phyloP scores from a whole-genome alignment of 92 coral and sea anemone genomes.

The Pocillopora meandrina region DNA sequence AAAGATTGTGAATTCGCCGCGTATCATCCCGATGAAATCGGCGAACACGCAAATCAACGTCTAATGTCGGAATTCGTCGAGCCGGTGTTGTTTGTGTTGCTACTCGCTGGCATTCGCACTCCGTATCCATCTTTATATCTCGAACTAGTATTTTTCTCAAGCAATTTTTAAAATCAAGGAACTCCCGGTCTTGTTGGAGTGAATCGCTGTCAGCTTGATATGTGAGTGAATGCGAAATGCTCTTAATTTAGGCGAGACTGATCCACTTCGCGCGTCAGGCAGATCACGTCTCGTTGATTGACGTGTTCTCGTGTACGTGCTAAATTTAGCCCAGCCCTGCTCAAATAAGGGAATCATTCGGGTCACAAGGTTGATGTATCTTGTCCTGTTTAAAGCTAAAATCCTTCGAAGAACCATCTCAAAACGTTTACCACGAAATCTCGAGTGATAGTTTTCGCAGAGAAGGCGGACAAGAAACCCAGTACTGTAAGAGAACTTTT shows the following conservation, averaged over 20 bases:
- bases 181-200: not conserved
- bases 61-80: constrained; percentile 30
- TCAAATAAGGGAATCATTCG: constrained; percentile 21
- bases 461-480: no score
- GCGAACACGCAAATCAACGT: constrained; percentile 40
- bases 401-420: not conserved
- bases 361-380: constrained; percentile 24
- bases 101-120: not conserved
- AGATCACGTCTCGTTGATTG: not conserved
- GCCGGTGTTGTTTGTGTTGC: not conserved
- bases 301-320: not conserved
- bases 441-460: no score
- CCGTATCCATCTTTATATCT: not conserved
- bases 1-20: constrained; percentile 46
- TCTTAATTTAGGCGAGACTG: not conserved
- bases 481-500: no score
- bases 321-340: constrained; percentile 18
- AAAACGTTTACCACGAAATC: not conserved
- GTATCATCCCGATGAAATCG: constrained; percentile 45
- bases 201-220: not conserved
- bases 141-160: not conserved
- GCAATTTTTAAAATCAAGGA: not conserved
- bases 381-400: not conserved
- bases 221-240: not conserved
- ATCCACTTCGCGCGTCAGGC: not conserved